Percentiles rank a stretch among this genome's conserved stretches.
Evolutionary conservation across 2,888 invertebrate genomes (phyloP).

Genomic region (Lasioglossum figueresi): DNA sequence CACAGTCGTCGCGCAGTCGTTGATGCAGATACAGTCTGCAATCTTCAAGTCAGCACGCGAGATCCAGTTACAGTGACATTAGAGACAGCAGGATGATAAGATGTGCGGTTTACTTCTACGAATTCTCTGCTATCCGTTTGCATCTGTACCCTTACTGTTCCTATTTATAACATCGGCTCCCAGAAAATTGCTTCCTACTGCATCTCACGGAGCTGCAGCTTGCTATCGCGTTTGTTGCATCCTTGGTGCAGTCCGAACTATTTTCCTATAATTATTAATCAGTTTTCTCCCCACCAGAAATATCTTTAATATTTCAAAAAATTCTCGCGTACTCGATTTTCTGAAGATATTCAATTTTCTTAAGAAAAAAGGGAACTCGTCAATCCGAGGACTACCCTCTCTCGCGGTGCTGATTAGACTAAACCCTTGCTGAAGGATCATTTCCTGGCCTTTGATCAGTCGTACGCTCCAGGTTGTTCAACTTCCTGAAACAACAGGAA

Average conservation of each 20-base stretch:
- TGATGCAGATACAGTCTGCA: constrained; percentile 15
- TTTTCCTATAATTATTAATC: background rate
- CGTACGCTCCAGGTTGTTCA: background rate
- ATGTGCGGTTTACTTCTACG: constrained; percentile 31
- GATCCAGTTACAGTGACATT: constrained; percentile 40
- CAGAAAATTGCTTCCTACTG: constrained; percentile 24
- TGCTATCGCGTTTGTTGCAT: background rate
- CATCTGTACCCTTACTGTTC: constrained; percentile 4
- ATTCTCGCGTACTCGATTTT: background rate
- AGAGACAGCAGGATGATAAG: constrained; percentile 47
- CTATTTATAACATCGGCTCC: constrained; percentile 42
- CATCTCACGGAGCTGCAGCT: background rate
- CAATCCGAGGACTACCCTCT: background rate
- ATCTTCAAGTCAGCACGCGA: constrained; percentile 26
- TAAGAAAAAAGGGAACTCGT: background rate
- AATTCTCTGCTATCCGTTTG: constrained; percentile 32
- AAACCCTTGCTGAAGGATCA: background rate
- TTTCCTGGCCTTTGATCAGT: background rate
- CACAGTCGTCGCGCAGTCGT: background rate
- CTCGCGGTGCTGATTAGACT: background rate
- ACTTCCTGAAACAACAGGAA: background rate
- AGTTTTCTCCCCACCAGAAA: background rate
- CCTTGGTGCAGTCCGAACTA: background rate
- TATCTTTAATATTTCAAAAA: background rate
- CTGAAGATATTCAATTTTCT: background rate